Evolutionary conservation across 2,888 invertebrate species (phyloP), one percentile per base, ranked within the genome.

Genomic region (Chirona hameri): DNA sequence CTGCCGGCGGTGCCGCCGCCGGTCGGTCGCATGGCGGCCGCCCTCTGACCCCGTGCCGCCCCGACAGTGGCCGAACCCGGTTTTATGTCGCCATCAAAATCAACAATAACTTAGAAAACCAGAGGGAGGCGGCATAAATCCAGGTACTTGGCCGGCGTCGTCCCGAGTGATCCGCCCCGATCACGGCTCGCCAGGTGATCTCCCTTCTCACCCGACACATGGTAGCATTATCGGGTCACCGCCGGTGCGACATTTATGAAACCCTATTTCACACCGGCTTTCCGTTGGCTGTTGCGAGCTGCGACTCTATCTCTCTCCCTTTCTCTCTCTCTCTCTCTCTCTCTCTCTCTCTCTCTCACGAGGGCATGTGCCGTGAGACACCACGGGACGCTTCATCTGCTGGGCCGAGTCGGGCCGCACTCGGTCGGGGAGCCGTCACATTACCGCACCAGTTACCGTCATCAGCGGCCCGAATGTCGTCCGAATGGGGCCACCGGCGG

Each of bases 71-170:
- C 14, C 27, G 27, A 31, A 72, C 18, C 72, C 18, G 31, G 27
- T 72, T 72, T 72, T 72, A 72, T 72, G 27, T 31, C 18, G 31
- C 72, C 72, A 72, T 72, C 72, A 72, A 72, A 72, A 72, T 72
- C 72, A 72, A 72, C 72, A 72, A 72, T 31, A 72, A 31, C 72
- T 72, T 18, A 29, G 72, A 18, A 69, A 31, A 72, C 72, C 72
- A 18, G 31, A 29, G 18, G 72, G 31, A 27, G 72, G 72, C 10
- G 31, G 72, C 10, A 31, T 72, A 72, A 72, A 72, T 31, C 18
- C 31, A 15, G 72, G 72, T 31, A 18, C 18, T 31, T 72, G 29
- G 72, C 7, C 52, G 39, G 52, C 52, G 52, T 18, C 52, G 52
- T 52, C 7, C 18, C 52, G 12, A 18, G 15, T 52, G 52, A 39